Base-by-base conservation (phyloP, 2,888 invertebrate species). In the Agonopterix heracliana region DNA sequence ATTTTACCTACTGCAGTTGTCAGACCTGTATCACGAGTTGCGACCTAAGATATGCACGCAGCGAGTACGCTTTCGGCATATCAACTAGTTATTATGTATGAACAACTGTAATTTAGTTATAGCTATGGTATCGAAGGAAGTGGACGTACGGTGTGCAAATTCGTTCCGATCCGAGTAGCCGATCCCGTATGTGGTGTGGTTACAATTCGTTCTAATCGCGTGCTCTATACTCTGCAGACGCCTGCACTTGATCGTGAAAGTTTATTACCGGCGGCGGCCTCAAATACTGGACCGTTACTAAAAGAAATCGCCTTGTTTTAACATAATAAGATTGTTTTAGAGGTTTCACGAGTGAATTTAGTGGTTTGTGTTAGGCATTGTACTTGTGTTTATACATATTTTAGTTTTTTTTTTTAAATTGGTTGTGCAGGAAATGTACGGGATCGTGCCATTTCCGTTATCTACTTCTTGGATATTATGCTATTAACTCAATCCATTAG, bases 181-280 rank as follows among this genome's bases (percentile, higher is more conserved):
- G 64, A 63, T 64, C 62, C 62, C 66, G 63, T 62, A 71, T 67
- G 67, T 63, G 54, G 70, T 68, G 69, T 65, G 5, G 26, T 26
- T 26, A 7, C 26, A 5, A 26, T 26, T 71, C 57, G 65, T 63
- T 65, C 63, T 71, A 69, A 72, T 80, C 77, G 78, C 77, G 78
- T 78, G 78, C 68, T 63, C 64, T 69, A 63, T 54, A 68, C 66
- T 66, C 64, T 69, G 73, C 74, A 73, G 70, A 69, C 72, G 71
- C 67, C 69, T 81, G 78, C 80, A 81, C 78, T 81, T 83, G 78
- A 81, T 81, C 83, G 86, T 85, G 86, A 87, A 86, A 86, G 83
- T 86, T 76, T 80, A 74, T 75, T 79, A 80, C 72, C 71, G 71
- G 73, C 71, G 71, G 73, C 78, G 83, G 79, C 84, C 82, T 81